Evolutionary conservation across 35 echinoderm and acorn worm genomes (phyloP), one percentile per base, ranked within the genome.

Genomic region (Nesometra sesokonis): DNA sequence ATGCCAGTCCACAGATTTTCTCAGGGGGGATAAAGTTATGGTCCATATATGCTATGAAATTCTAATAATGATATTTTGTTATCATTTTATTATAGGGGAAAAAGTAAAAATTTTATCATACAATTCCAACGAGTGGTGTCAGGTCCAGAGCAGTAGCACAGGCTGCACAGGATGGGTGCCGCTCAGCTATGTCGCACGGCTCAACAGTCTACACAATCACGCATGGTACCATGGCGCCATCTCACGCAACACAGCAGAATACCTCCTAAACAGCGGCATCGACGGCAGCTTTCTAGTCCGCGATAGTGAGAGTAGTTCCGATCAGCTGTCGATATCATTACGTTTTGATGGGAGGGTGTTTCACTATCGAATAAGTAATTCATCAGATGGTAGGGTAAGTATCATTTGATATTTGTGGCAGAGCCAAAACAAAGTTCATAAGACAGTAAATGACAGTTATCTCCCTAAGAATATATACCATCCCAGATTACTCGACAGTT

Each of bases 181-280:
- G 9, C 88, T 88, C 33, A 94, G 86, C 23, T 99, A 99, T 77
- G 90, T 99, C 40, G 92, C 96, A 31, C 90, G 90, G 2, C 86
- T 86, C 77, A 93, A 91, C 88, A 99, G 96, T 82, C 90, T 99
- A 0, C 93, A 99, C 82, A 99, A 99, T 77, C 96, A 99, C 79
- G 92, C 96, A 4, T 99, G 96, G 96, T 99, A 99, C 85, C 96
- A 99, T 34, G 96, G 96, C 0, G 88, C 84, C n/a, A 99, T 99
- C 81, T 90, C 96, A 3, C 90, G 96, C 35, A 99, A 94, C 34
- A 90, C 92, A 0, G 96, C 96, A 0, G 96, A 99, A 79, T 99
- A 99, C 52, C 87, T 99, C 27, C 93, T 99, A 35, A 99, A 93
- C 47, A 99, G 96, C 36, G 96, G 96, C 32, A 99, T 99, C 23